phyloP scores from a whole-genome alignment of 2,888 invertebrate species.

The Andrena praecox region DNA sequence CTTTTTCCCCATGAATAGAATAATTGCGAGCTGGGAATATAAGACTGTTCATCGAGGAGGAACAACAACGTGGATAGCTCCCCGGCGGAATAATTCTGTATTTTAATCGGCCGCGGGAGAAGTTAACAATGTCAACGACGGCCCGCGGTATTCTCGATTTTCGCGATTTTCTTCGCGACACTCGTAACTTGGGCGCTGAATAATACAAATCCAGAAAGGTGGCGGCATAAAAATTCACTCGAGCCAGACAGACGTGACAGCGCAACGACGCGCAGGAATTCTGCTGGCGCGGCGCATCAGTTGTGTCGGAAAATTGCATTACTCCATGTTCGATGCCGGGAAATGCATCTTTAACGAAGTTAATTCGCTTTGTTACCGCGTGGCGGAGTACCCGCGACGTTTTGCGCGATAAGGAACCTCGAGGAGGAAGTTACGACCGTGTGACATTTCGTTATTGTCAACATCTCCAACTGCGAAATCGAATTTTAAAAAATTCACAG shows the following conservation, averaged over 20 bases:
- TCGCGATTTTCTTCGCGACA: constrained; percentile 11
- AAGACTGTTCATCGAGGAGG: constrained; percentile 6
- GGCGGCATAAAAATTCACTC: constrained; percentile 38
- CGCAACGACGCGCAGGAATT: constrained; percentile 13
- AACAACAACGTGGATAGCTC: constrained; percentile 6
- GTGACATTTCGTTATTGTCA: no score
- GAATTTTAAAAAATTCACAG: no score
- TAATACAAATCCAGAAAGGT: constrained; percentile 39
- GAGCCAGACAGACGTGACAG: not conserved
- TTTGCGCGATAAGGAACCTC: not conserved
- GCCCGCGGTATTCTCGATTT: not conserved
- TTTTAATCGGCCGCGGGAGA: constrained; percentile 42
- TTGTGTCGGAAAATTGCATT: constrained; percentile 23
- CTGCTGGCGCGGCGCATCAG: constrained; percentile 7
- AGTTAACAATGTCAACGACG: constrained; percentile 28
- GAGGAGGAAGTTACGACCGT: not conserved
- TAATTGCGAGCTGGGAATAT: constrained; percentile 11
- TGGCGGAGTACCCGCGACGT: not conserved
- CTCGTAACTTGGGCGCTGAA: constrained; percentile 41
- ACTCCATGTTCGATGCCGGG: not conserved
- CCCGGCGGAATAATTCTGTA: constrained; percentile 21
- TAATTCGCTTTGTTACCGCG: not conserved
- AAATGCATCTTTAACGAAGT: constrained; percentile 32
- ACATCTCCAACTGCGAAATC: no score
- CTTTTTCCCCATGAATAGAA: constrained; percentile 2